phyloP scores from a whole-genome alignment of 2,888 invertebrate species.

The Dioctria linearis region DNA sequence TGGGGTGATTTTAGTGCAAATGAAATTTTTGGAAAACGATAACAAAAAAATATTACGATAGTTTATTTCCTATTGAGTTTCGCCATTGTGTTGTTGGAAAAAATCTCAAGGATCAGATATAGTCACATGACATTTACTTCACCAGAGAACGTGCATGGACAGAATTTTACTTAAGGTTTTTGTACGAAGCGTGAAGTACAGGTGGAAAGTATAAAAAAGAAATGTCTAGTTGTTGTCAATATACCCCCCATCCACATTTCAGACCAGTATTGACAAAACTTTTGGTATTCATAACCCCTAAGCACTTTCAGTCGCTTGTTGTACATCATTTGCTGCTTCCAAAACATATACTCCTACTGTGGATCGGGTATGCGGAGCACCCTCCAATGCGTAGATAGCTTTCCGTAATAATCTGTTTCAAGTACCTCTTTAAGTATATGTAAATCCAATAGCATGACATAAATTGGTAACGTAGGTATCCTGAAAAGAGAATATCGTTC shows the following conservation, averaged over 20 bases:
- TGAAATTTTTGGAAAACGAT: slow-evolving; percentile 13
- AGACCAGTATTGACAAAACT: slow-evolving; percentile 51
- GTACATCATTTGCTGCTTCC: slow-evolving; percentile 42
- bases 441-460: slow-evolving; percentile 51
- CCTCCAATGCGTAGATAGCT: background rate
- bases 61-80: background rate
- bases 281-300: slow-evolving; percentile 51
- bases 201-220: background rate
- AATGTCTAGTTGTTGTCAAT: slow-evolving; percentile 19
- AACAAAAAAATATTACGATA: too few species aligned
- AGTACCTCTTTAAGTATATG: slow-evolving; percentile 45
- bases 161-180: slow-evolving; percentile 2
- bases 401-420: slow-evolving; percentile 45
- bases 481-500: slow-evolving; percentile 48
- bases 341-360: background rate
- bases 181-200: background rate
- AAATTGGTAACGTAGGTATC: slow-evolving; percentile 52
- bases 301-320: slow-evolving; percentile 26
- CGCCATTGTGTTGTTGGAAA: slow-evolving; percentile 20
- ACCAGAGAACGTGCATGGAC: slow-evolving; percentile 22
- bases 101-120: slow-evolving; percentile 1
- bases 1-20: slow-evolving; percentile 39
- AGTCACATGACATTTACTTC: slow-evolving; percentile 29
- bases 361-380: background rate
- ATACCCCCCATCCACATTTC: too few species aligned